A percentile compares a stretch with the other conserved stretches of the same genome.
phyloP scores from a whole-genome alignment of 1,140 invertebrate genomes.

The Drosophila simulans region DNA sequence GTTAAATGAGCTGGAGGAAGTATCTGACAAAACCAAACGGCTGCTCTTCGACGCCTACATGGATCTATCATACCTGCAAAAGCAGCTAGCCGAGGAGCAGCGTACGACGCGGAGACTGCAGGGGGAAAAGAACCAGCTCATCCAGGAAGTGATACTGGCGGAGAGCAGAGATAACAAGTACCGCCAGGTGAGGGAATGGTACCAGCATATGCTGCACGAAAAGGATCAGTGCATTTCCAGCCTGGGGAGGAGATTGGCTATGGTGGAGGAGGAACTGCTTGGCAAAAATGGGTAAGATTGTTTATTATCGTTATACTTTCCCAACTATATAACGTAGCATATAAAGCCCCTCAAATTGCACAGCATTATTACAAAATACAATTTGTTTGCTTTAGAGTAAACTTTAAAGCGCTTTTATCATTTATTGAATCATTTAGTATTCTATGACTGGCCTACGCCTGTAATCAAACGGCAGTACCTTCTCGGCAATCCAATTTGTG shows the following conservation, averaged over 20 bases:
- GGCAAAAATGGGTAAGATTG: slow-evolving; percentile 1
- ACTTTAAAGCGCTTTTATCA: too few species aligned
- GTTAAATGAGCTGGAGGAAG: slow-evolving; percentile 28
- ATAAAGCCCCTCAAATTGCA: too few species aligned
- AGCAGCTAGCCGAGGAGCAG: slow-evolving; percentile 41
- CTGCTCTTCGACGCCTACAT: slow-evolving; percentile 44
- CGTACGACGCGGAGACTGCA: slow-evolving; percentile 13
- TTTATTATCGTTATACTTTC: not conserved
- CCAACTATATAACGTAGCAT: too few species aligned
- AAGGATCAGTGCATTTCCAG: slow-evolving; percentile 19
- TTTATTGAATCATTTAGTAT: too few species aligned
- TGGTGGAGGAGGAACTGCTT: slow-evolving; percentile 7
- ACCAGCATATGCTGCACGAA: slow-evolving; percentile 8
- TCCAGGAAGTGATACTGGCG: slow-evolving; percentile 26
- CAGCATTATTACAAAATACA: too few species aligned
- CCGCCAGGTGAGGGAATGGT: not conserved
- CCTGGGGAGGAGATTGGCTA: not conserved
- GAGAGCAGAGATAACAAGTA: slow-evolving; percentile 6
- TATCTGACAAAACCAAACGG: slow-evolving; percentile 29
- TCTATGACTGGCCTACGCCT: not conserved
- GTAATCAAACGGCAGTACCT: not conserved
- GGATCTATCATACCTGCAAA: slow-evolving; percentile 38
- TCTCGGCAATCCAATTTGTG: not conserved
- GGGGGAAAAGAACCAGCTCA: slow-evolving; percentile 31
- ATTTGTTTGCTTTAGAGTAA: too few species aligned